Base-by-base conservation (phyloP, 2,888 invertebrate species). In the Carpatolechia fugitivella region DNA sequence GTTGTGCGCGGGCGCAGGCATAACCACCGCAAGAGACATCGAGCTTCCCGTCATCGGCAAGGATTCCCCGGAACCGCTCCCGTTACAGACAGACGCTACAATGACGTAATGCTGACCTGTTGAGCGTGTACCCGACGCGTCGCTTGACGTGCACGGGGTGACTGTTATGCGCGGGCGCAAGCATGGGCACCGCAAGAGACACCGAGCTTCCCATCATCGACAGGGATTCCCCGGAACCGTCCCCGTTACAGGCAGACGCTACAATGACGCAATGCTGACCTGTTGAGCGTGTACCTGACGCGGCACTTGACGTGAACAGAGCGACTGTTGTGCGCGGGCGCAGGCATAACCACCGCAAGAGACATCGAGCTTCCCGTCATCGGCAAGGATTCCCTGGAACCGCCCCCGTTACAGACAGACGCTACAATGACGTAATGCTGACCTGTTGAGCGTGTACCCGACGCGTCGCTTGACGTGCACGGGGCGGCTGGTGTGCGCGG, bases 291-390 rank as follows among this genome's bases (percentile, higher is more conserved):
- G 58, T 86, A 76, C 1, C 89, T 88, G 31, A 89, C 89, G 1
- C 87, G 70, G 20, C 87, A 72, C 46, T 85, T 86, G 3, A 83
- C 83, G 56, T 81, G 82, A 6, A 78, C 78, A 11, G 86, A 85
- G 0, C 83, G 63, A 49, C 70, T 72, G 0, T 82, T 70, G 54
- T 81, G 82, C 5, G 74, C 66, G 14, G 65, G 70, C n/a, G 74
- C 44, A 7, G 75, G 49, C 1, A 70, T 74, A 0, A 78, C 79
- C 0, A 92, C 78, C 57, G 92, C 90, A 50, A 93, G 82, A 0
- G 92, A 92, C 63, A 91, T 90, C 81, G 85, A 84, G 64, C 92
- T 91, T 62, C 92, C 92, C 0, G 92, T 92, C 59, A 91, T 92
- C 0, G 88, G 88, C 48, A 90, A 63, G 0, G 89, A 89, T 55